Evolutionary conservation across 2,888 invertebrate species (phyloP).

Genomic region (Zelleria hepariella): DNA sequence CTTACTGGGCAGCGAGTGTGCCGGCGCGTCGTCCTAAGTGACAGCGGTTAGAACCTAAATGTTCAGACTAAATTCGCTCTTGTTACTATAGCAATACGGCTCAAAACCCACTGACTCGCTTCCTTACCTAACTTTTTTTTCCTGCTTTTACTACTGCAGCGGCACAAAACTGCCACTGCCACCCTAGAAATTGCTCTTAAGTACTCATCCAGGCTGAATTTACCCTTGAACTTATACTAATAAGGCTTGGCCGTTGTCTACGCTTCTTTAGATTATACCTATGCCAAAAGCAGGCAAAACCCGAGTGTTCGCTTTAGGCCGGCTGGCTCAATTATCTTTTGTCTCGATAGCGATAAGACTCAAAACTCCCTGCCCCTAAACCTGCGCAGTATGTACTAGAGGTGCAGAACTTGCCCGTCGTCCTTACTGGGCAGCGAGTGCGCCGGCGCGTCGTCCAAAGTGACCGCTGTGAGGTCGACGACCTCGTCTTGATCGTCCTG

Average conservation of each 20-base stretch:
- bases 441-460: conserved; percentile 66
- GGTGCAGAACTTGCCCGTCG: conserved; percentile 64
- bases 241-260: too few species aligned
- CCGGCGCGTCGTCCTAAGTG: conserved; percentile 68
- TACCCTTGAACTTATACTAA: not conserved
- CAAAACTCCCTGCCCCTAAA: conserved; percentile 13
- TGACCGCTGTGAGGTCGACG: conserved; percentile 85
- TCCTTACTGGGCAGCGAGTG: conserved; percentile 47
- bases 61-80: too few species aligned
- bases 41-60: conserved; percentile 85
- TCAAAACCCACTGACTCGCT: too few species aligned
- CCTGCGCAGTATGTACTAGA: conserved; percentile 50
- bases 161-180: too few species aligned
- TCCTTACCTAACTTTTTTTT: not conserved
- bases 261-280: not conserved
- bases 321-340: not conserved
- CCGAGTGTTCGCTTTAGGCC: not conserved
- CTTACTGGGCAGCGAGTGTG: conserved; percentile 40
- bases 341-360: not conserved
- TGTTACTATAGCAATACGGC: not conserved
- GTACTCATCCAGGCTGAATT: not conserved
- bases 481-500: conserved; percentile 89
- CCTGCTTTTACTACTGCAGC: too few species aligned
- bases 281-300: not conserved
- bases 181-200: not conserved